Evolutionary conservation across 2,888 invertebrate genomes (phyloP), one percentile per base, ranked within the genome.

Genomic region (Aleiodes testaceus): DNA sequence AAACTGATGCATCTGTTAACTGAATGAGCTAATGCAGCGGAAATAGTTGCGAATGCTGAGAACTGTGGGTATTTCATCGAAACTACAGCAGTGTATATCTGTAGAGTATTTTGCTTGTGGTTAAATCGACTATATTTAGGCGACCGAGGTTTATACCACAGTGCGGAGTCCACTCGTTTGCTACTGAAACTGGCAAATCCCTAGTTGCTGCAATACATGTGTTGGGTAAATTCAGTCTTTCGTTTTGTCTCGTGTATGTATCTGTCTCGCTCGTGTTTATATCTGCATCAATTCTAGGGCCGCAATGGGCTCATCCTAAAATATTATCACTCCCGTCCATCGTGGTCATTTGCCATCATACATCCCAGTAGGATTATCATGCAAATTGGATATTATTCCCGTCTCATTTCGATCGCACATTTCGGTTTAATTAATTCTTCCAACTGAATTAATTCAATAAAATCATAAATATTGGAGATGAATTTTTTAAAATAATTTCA

Each of bases 311-410:
- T 36, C 36, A 36, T 36, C 36, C 67, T 63, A 69, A 75, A 74
- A 74, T 75, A 72, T 69, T 66, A 75, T 74, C 68, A 70, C 70
- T 66, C 67, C 5, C 45, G 52, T 72, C 69, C 36, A 36, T 36
- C 36, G 36, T 6, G 7, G 36, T 36, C 9, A 36, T 36, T 36
- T 36, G 36, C 36, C 36, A 36, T 20, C 47, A 55, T 53, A 69
- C 55, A 65, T 65, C 14, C 64, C 45, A 14, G 45, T 30, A 44
- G 53, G 45, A 69, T 69, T 69, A 69, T 61, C 55, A 53, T 52
- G 69, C 42, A 36, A 50, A 36, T 52, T 50, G n/a, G 61, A 16
- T 47, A 47, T 16, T 14, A 47, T 47, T 16, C 14, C 14, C 7
- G 16, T 47, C 5, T 16, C 47, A 14, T 47, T 47, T 47, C 7